phyloP scores from a whole-genome alignment of 1,140 invertebrate species.

The Andrena cerasifolii region DNA sequence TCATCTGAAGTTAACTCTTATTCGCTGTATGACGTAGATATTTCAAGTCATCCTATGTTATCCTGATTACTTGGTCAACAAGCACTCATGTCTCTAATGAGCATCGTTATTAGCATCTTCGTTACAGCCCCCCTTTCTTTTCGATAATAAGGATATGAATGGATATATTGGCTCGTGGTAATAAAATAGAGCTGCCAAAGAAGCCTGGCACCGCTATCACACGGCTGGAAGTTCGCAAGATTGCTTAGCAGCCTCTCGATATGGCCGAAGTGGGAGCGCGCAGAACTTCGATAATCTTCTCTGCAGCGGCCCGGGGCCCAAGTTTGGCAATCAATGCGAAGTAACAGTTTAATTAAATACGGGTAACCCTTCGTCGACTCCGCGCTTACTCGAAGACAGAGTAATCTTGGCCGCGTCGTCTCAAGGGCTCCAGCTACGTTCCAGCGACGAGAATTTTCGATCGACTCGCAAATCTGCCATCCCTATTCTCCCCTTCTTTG shows the following conservation, averaged over 20 bases:
- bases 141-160: not conserved
- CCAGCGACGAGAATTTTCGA: constrained; percentile 53
- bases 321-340: constrained; percentile 73
- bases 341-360: constrained; percentile 74
- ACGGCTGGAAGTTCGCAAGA: constrained; percentile 64
- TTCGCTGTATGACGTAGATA: too few relatives aligned
- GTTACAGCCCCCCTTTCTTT: not conserved
- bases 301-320: constrained; percentile 57
- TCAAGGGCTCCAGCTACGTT: constrained; percentile 46
- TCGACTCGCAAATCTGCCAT: constrained; percentile 63
- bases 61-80: too few relatives aligned
- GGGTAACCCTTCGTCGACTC: constrained; percentile 68
- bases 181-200: constrained; percentile 58
- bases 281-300: constrained; percentile 71
- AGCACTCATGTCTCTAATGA: too few relatives aligned
- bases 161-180: constrained; percentile 9
- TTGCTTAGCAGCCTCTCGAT: constrained; percentile 68
- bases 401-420: constrained; percentile 60
- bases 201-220: constrained; percentile 51
- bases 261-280: constrained; percentile 56
- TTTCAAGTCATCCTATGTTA: too few relatives aligned
- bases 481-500: constrained; percentile 56
- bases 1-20: too few relatives aligned
- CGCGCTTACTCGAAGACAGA: constrained; percentile 60
- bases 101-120: not conserved